Evolutionary conservation across 1,140 invertebrate species (phyloP), one percentile per base, ranked within the genome.

Genomic region (Radopholus similis): DNA sequence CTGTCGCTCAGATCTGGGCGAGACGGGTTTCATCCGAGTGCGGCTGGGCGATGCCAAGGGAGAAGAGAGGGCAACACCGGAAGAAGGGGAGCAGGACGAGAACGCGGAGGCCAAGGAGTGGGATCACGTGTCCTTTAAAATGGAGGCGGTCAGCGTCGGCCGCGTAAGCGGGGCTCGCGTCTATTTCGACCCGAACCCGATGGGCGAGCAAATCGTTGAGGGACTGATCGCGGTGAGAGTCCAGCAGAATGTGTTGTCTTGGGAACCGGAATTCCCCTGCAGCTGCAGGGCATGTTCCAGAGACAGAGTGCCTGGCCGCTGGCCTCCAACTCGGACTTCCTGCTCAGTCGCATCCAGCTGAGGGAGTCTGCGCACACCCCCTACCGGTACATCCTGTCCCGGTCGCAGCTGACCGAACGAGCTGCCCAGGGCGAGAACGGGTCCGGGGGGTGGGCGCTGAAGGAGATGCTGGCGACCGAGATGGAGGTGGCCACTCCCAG

Each of bases 91-190:
- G n/a, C 44, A 53, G 5, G 30, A 11, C 21, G 54, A 68, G 13
- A 28, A 68, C 11, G 55, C n/a, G 21, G 42, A 40, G 34, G 58
- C 32, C 8, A 26, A 5, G 32, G 13, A 23, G 64, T 37, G 30
- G 42, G 23, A 72, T 44, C 74, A 78, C 21, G 34, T 78, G 34
- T 38, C 71, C 2, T 75, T 75, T 63, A 62, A 69, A 42, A 44
- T 75, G 23, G 73, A 75, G 54, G 70, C 71, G 15, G 64, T 75
- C n/a, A 64, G 64, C 40, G 54, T 75, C 28, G 73, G 73, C 18
- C 38, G 60, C 54, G 47, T 75, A 3, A 6, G 66, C 15, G 64
- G 59, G 18, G 75, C 71, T 1, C 76, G 73, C 2, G 30, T 75
- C 18, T 68, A 47, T 35, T 64, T 75, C 35, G 34, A 77, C 28